These are phyloP conservation scores for Tokudaia tokunoshimensis DNA, from an alignment of 2,797 vertebrate species.

Conservation along the genomic window DNA sequence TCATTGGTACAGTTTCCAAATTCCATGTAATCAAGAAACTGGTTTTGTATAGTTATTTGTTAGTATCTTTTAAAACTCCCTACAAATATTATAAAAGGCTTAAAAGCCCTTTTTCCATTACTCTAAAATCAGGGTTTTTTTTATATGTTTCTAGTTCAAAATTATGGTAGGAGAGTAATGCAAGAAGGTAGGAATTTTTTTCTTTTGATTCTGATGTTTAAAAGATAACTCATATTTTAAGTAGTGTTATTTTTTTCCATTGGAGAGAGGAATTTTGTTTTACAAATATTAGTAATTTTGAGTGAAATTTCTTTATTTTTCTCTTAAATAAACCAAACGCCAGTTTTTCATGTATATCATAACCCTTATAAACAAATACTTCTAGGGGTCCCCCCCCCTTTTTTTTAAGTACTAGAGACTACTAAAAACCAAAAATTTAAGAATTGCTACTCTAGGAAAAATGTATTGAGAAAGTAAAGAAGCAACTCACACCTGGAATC, in stretches of 20 bases:
- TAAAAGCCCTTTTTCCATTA: background rate
- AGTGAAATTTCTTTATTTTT: slow-evolving; percentile 23
- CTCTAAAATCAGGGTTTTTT: background rate
- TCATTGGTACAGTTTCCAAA: background rate
- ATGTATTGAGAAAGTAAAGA: slow-evolving; percentile 5
- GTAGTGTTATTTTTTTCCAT: background rate
- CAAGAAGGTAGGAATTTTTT: background rate
- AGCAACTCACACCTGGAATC: too few relatives aligned
- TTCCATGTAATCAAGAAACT: slow-evolving; percentile 1
- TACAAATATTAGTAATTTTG: slow-evolving; percentile 33
- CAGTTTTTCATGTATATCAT: background rate
- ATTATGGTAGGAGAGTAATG: background rate
- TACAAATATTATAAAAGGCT: slow-evolving; percentile 28
- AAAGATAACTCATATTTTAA: background rate
- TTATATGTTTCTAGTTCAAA: slow-evolving; percentile 5
- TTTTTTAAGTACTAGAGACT: background rate
- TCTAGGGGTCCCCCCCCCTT: background rate
- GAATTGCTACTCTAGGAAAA: slow-evolving; percentile 31
- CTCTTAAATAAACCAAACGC: slow-evolving; percentile 26
- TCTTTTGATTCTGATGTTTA: background rate
- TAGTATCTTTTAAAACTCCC: background rate
- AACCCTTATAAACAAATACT: slow-evolving; percentile 12
- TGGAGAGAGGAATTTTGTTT: background rate
- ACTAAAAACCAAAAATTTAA: slow-evolving; percentile 17
- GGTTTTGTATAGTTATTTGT: background rate